Conservation (phyloP, 2,888 invertebrate genomes). For the Hymenopus coronatus region DNA sequence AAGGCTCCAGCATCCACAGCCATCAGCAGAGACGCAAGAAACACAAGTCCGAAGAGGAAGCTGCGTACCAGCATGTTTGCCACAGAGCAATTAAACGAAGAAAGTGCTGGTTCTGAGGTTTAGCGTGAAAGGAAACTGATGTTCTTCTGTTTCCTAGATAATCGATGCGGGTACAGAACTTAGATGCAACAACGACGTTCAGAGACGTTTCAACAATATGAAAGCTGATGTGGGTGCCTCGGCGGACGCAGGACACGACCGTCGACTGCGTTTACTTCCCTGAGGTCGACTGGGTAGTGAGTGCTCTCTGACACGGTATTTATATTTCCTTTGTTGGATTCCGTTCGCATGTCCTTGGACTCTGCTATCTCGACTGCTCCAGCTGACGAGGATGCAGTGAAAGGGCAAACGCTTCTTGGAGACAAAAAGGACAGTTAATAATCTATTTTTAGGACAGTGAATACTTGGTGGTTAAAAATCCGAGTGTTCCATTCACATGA, state of each 20-base stretch:
- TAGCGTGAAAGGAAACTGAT: too few species aligned
- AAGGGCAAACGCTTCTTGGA: background rate
- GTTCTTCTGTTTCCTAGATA: too few species aligned
- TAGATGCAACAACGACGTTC: too few species aligned
- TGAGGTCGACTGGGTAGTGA: background rate
- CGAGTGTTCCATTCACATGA: too few species aligned
- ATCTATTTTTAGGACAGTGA: background rate
- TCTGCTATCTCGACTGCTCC: background rate
- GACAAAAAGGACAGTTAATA: background rate
- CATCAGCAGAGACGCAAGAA: conserved; percentile 5
- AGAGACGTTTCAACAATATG: background rate
- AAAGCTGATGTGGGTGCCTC: background rate
- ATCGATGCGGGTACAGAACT: too few species aligned
- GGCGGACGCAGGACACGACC: background rate
- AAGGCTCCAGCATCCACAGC: conserved; percentile 11
- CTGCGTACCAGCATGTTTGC: background rate
- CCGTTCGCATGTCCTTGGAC: background rate
- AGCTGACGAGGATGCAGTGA: background rate
- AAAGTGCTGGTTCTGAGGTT: background rate
- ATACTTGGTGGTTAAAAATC: too few species aligned
- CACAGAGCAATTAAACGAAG: background rate
- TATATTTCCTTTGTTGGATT: background rate
- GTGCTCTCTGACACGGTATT: background rate
- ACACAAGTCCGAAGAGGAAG: background rate
- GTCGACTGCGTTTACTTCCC: background rate